phyloP scores from a whole-genome alignment of 1,140 invertebrate genomes.

The Psilanteris sp. region DNA sequence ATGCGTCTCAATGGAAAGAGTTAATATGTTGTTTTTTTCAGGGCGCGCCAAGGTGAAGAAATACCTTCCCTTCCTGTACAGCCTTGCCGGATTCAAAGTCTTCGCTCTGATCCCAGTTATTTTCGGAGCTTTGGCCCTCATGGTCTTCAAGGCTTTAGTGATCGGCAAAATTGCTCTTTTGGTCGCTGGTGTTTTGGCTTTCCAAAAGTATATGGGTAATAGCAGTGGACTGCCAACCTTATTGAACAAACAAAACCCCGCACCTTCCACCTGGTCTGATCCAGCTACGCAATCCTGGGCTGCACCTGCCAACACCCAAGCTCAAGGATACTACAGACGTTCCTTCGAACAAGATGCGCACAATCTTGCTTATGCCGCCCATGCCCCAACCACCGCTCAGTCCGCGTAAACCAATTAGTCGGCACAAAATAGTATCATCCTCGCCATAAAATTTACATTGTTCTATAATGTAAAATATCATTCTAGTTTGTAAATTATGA shows the following conservation, averaged over 20 bases:
- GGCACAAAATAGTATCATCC: constrained; percentile 10
- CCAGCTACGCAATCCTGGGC: constrained; percentile 74
- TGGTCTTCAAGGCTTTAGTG: constrained; percentile 86
- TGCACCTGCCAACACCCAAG: constrained; percentile 77
- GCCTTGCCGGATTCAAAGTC: constrained; percentile 84
- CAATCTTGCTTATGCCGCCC: constrained; percentile 82
- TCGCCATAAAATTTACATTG: constrained; percentile 30
- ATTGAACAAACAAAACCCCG: constrained; percentile 48
- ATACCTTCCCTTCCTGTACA: constrained; percentile 83
- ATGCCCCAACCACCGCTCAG: constrained; percentile 57
- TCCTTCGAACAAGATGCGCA: constrained; percentile 82
- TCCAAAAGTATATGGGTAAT: constrained; percentile 84
- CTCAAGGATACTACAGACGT: constrained; percentile 79
- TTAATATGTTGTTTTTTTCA: constrained; percentile 71
- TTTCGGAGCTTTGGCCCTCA: constrained; percentile 84
- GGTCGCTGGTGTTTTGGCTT: constrained; percentile 83
- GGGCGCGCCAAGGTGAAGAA: constrained; percentile 88
- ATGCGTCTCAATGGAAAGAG: constrained; percentile 49
- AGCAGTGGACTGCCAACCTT: constrained; percentile 78
- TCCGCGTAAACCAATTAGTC: constrained; percentile 47
- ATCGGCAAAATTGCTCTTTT: constrained; percentile 88
- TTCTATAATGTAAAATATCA: constrained; percentile 59
- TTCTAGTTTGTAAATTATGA: constrained; percentile 70
- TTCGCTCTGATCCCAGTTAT: constrained; percentile 85
- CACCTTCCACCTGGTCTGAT: constrained; percentile 64